Conservation (phyloP, 2,797 vertebrate species). For the Tauraco hartlaubi region DNA sequence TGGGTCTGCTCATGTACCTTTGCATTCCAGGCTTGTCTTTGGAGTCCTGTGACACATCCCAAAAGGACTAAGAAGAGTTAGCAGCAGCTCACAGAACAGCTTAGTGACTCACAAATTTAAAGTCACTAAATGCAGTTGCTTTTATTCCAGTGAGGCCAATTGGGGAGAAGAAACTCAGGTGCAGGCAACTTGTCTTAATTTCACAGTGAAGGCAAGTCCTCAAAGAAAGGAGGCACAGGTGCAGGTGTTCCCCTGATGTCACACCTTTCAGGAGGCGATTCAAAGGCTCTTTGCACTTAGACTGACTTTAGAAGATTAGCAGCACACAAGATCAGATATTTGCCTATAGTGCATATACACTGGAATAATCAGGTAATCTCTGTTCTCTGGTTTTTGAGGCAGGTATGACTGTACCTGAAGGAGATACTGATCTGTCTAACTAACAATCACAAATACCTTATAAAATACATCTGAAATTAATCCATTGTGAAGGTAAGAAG, state of each 20-base stretch:
- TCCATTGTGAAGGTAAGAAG: slow-evolving; percentile 74
- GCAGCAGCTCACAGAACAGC: background rate
- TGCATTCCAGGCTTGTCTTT: background rate
- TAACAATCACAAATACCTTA: slow-evolving; percentile 46
- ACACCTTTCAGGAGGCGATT: background rate
- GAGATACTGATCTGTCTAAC: slow-evolving; percentile 20
- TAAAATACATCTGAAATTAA: slow-evolving; percentile 70
- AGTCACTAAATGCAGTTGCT: background rate
- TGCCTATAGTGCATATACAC: background rate
- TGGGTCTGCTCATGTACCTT: rapidly evolving
- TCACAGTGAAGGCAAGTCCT: background rate
- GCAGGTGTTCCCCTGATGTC: background rate
- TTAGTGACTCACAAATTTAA: background rate
- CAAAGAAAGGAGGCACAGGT: background rate
- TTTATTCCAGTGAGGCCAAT: background rate
- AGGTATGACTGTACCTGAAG: background rate
- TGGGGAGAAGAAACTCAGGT: background rate
- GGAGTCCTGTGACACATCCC: rapidly evolving
- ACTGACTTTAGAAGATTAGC: background rate
- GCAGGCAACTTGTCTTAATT: background rate
- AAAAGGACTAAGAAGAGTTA: background rate
- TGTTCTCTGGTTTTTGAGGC: slow-evolving; percentile 11
- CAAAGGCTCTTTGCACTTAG: background rate
- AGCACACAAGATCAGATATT: background rate
- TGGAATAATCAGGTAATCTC: background rate